Evolutionary conservation across 2,888 invertebrate species (phyloP), one percentile per base, ranked within the genome.

Genomic region (Nesidiocoris tenuis): DNA sequence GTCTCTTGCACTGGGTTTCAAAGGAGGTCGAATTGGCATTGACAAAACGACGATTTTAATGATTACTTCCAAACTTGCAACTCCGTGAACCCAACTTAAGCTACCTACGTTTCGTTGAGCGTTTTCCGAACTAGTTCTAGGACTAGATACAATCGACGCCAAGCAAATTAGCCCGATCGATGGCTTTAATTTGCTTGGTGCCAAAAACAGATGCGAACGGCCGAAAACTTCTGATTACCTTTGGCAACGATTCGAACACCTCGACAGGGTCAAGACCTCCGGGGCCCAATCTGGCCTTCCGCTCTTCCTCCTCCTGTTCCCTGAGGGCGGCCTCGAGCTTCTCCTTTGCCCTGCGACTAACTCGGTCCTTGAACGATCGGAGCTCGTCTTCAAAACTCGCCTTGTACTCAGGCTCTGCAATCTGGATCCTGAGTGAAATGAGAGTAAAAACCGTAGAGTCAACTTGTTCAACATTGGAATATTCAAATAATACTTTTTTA

Each of bases 261-360:
- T 99, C 98, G 2, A 94, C 89, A 0, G 98, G 98, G 85, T 99
- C 99, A 17, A 99, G 86, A 0, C 98, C 98, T n/a, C 98, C 99
- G 0, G 99, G 99, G 0, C 98, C 98, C 12, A 97, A 85, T 39
- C 97, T 87, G 70, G 91, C 91, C 82, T 93, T 86, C 74, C 90
- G 86, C 81, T 96, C 96, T 82, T 95, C 94, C 84, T 96, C 92
- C 81, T 93, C 92, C 21, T 90, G 91, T 84, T 98, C 95, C 80
- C 89, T 87, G 71, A 95, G 84, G 0, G 94, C 95, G 80, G 94
- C 92, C 80, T 93, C 91, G 5, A 97, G 85, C 85, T 95, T 94
- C 81, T 93, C 94, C 68, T 39, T 90, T 0, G 97, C 94, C 70
- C 98, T 87, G 80, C 89, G 90, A 80, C 88, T 85, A 79, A 99